These are phyloP conservation scores for Zaprionus capensis DNA, from an alignment of 1,140 invertebrate genomes.

Conservation along the genomic window DNA sequence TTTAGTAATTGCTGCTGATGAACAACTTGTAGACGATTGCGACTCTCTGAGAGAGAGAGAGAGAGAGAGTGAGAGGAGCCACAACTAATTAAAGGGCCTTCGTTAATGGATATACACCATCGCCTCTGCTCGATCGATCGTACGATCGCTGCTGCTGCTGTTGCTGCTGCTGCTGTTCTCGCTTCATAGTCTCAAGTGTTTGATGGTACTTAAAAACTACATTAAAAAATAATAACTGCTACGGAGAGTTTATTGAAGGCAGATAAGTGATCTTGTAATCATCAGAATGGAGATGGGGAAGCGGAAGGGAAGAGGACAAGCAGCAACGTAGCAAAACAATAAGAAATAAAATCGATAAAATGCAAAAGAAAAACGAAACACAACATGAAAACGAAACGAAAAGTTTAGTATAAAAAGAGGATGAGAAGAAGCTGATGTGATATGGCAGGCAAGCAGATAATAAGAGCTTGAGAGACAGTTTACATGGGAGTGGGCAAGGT, in stretches of 20 bases:
- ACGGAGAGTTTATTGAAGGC: conserved; percentile 77
- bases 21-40: conserved; percentile 60
- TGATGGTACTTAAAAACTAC: conserved; percentile 82
- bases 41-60: conserved; percentile 6
- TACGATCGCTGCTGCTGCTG: conserved; percentile 4
- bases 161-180: conserved; percentile 55
- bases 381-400: conserved; percentile 54
- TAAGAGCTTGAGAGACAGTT: not conserved
- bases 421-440: not conserved
- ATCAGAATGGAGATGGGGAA: conserved; percentile 33
- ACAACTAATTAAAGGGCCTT: conserved; percentile 10
- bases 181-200: conserved; percentile 81
- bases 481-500: no score
- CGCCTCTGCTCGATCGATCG: conserved; percentile 32
- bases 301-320: not conserved
- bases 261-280: conserved; percentile 83
- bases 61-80: not conserved
- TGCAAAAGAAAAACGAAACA: conserved; percentile 39
- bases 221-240: conserved; percentile 82
- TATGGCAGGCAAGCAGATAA: not conserved
- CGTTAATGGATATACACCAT: conserved; percentile 39
- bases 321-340: conserved; percentile 61
- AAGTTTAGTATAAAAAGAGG: conserved; percentile 35
- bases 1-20: conserved; percentile 53
- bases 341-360: conserved; percentile 76